A percentile compares a stretch with the other conserved stretches of the same genome.
Conservation (phyloP, 2,113 vertebrate genomes). For the Hepsetus odoe region DNA sequence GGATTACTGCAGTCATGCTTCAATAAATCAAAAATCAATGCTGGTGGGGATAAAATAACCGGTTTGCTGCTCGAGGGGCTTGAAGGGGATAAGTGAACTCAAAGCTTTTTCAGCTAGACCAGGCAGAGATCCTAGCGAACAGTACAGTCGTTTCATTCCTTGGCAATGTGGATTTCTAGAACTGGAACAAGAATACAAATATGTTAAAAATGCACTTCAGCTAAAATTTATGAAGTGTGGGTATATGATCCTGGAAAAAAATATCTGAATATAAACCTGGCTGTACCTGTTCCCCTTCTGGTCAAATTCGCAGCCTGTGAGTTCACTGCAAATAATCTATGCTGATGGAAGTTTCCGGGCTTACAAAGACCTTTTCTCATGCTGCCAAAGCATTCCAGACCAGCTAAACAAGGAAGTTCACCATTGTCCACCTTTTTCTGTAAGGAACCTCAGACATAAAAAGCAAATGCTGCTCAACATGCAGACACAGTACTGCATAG, state of each 20-base stretch:
- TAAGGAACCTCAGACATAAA: conserved; percentile 69
- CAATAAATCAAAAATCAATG: conserved; percentile 26
- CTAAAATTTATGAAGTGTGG: background rate
- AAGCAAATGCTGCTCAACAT: conserved; percentile 60
- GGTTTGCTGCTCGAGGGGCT: background rate
- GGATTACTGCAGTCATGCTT: conserved; percentile 4
- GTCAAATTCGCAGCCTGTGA: conserved; percentile 18
- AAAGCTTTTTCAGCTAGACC: background rate
- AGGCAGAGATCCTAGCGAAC: background rate
- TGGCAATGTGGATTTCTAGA: background rate
- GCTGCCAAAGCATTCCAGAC: conserved; percentile 65
- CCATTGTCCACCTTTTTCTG: conserved; percentile 71
- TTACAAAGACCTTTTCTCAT: conserved; percentile 56
- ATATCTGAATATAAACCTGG: background rate
- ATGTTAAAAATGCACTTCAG: background rate
- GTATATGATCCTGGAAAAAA: background rate
- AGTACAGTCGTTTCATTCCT: background rate
- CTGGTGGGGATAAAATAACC: background rate
- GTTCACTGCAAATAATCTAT: background rate
- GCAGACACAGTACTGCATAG: conserved; percentile 44
- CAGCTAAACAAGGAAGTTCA: conserved; percentile 68
- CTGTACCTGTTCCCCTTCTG: conserved; percentile 15
- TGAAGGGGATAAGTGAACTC: background rate
- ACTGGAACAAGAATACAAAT: background rate
- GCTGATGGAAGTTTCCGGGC: conserved; percentile 55